Base-by-base conservation (phyloP, 2,888 invertebrate genomes). In the Thera obeliscata region DNA sequence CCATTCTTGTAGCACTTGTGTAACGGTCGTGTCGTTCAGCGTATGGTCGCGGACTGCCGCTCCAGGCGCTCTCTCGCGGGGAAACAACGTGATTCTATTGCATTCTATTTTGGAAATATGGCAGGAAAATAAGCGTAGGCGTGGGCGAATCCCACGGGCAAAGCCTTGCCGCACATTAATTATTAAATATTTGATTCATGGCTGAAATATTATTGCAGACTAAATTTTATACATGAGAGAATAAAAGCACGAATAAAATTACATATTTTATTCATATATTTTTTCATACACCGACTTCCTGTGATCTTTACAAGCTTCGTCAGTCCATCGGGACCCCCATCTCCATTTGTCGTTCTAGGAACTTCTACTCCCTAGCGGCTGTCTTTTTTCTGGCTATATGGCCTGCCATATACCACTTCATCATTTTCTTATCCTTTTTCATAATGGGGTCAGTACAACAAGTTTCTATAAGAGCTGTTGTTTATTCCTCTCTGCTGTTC, bases 91-190 rank as follows among this genome's bases (percentile, higher is more conserved):
- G 85, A 87, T 89, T 91, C 85, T 89, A 86, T 90, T 92, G 91
- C 90, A 92, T 88, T 93, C 93, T 93, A 93, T 93, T 93, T 93
- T 89, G 90, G 93, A 90, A 91, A 89, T 91, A 91, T 90, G 88
- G 89, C 87, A 85, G 84, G 85, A 88, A 90, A 87, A 87, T 86
- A 83, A 84, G 83, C 82, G 87, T 83, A 80, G 75, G 81, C 85
- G 91, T 91, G 86, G 91, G 91, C 89, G 92, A 67, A 82, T 78
- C 83, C 79, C 86, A 82, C 86, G 75, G 74, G 75, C 80, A 77
- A 79, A 88, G 87, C 89, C 88, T 88, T 85, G 87, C 80, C 73
- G 77, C 77, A n/a, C 75, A 79, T 82, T 79, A 81, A 81, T 76
- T 77, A 66, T 69, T 65, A 61, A 76, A 74, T 77, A 81, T 84